Percentiles rank a stretch among this genome's conserved stretches.
These are phyloP conservation scores for Melanotaenia nigrans DNA, from an alignment of 2,797 vertebrate genomes.

Conservation along the genomic window DNA sequence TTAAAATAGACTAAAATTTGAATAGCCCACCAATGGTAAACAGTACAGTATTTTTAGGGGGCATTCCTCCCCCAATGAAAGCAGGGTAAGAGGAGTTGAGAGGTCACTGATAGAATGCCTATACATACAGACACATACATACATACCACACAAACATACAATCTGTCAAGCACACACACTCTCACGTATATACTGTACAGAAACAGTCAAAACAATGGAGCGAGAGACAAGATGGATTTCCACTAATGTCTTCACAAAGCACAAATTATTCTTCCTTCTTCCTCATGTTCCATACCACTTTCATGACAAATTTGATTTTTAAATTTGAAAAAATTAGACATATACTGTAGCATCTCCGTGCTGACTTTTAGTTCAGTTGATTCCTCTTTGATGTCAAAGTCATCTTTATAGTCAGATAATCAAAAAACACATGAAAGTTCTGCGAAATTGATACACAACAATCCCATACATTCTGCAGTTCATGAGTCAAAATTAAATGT, in stretches of 20 bases:
- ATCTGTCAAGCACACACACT: constrained; percentile 80
- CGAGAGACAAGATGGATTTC: constrained; percentile 93
- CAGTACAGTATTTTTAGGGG: constrained; percentile 91
- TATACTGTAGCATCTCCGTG: constrained; percentile 88
- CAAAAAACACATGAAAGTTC: constrained; percentile 89
- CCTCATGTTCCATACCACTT: constrained; percentile 78
- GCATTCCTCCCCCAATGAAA: constrained; percentile 91
- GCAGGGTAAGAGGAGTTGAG: constrained; percentile 83
- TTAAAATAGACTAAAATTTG: constrained; percentile 88
- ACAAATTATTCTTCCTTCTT: constrained; percentile 81
- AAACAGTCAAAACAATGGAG: constrained; percentile 95
- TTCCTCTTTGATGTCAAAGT: constrained; percentile 80
- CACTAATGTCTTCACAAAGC: constrained; percentile 84
- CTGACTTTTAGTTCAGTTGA: constrained; percentile 81
- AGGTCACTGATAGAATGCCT: constrained; percentile 99
- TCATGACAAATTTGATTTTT: constrained; percentile 75
- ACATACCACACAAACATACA: constrained; percentile 91
- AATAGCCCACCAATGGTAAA: constrained; percentile 98
- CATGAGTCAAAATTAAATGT: constrained; percentile 82
- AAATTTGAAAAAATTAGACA: constrained; percentile 84
- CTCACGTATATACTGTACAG: constrained; percentile 92
- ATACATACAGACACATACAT: constrained; percentile 98
- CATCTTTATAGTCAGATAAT: constrained; percentile 89
- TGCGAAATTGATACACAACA: constrained; percentile 92
- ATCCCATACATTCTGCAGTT: constrained; percentile 96